Evolutionary conservation across 2,888 invertebrate genomes (phyloP).

Genomic region (Ophion costatus): DNA sequence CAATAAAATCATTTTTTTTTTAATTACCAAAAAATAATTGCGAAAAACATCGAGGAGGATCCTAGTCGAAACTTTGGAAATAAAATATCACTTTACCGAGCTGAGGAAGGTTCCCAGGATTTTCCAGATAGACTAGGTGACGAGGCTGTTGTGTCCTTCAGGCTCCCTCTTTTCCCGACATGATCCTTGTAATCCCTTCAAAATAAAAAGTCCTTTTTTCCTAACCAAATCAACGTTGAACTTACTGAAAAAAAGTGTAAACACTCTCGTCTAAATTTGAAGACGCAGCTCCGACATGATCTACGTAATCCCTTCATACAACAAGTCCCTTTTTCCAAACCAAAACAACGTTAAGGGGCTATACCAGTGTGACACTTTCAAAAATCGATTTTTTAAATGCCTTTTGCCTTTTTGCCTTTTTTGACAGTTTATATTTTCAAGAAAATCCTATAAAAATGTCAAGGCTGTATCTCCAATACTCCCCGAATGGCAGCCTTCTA

Average conservation of each 20-base stretch:
- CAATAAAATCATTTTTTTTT: neutral
- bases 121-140: conserved; percentile 90
- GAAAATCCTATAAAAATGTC: too few relatives aligned
- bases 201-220: neutral
- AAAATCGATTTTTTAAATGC: too few relatives aligned
- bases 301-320: conserved; percentile 91
- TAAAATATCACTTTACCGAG: conserved; percentile 67
- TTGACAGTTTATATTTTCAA: too few relatives aligned
- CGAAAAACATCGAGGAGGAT: neutral
- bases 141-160: conserved; percentile 87
- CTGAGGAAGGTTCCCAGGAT: conserved; percentile 76
- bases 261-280: neutral
- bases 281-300: conserved; percentile 94
- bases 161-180: conserved; percentile 89
- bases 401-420: too few relatives aligned
- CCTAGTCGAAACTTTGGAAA: neutral
- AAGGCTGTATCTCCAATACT: too few relatives aligned
- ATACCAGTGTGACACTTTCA: too few relatives aligned
- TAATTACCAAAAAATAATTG: neutral
- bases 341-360: too few relatives aligned
- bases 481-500: too few relatives aligned
- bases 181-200: conserved; percentile 95
- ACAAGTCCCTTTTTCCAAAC: neutral
- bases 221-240: neutral
- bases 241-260: neutral